Base-by-base conservation (phyloP, 2,888 invertebrate genomes). In the Meteorus cinctellus region DNA sequence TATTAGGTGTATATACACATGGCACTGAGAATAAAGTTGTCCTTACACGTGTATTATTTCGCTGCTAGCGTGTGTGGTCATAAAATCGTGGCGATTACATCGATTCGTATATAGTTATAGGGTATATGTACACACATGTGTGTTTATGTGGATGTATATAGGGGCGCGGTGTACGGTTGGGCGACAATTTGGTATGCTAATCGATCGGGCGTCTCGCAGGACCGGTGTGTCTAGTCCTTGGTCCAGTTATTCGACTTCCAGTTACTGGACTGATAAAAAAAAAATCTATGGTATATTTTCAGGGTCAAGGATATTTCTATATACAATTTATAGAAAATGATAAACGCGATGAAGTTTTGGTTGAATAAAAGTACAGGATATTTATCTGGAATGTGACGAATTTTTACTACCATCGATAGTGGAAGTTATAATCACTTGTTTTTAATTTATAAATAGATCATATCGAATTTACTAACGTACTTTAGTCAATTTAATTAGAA, bases 111-210 rank as follows among this genome's bases (percentile, higher is more conserved):
- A 48, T 45, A 34, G n/a, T 55, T 34, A 41, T 41, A 41, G 41
- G 41, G 41, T 41, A 41, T 41, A 12, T 5, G 41, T 19, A 27
- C 14, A 59, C 36, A 41, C 16, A 51, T 31, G 63, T 34, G 65
- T 68, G 41, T 45, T 34, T 48, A 45, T 51, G 36, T 24, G 59
- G 45, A 41, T 27, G 19, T 55, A 19, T 55, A 19, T 55, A 19
- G 55, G 19, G 55, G 19, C n/a, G 55, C 55, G 31, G 48, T 73
- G 78, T 69, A 60, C 73, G 70, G n/a, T 34, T 59, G 68, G 70
- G 75, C 72, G 80, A 80, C 80, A 76, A 80, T 80, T 80, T 76
- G 77, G 77, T 80, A 80, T 80, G 79, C 75, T 77, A 78, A 78
- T 78, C 76, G 68, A 66, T 55, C 55, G 55, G 55, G 19, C 55